These are phyloP conservation scores for Homarus americanus DNA, from an alignment of 1,140 invertebrate species.

Conservation along the genomic window DNA sequence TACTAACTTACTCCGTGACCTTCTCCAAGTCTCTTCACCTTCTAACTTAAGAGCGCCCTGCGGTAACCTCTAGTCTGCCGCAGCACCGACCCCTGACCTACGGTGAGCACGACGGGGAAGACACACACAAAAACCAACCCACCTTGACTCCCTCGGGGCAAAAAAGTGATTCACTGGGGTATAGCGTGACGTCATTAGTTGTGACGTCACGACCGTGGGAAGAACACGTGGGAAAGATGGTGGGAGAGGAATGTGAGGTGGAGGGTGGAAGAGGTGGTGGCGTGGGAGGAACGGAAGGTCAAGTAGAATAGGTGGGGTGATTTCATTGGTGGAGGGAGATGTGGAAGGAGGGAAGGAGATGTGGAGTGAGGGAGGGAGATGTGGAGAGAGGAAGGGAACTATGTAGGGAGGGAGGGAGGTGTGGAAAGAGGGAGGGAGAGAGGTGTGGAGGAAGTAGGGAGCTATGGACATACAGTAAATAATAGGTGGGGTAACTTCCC, in stretches of 20 bases:
- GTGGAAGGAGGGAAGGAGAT: background rate
- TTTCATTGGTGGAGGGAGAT: background rate
- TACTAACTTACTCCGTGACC: too few relatives aligned
- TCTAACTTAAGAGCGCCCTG: too few relatives aligned
- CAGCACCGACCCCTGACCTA: too few relatives aligned
- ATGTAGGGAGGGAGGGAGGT: background rate
- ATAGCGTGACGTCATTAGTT: background rate
- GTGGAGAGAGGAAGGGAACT: background rate
- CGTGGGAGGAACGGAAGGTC: background rate
- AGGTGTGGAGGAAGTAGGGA: background rate
- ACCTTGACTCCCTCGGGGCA: background rate
- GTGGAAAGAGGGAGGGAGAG: background rate
- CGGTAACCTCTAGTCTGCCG: background rate
- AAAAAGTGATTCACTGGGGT: background rate
- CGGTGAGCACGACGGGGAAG: background rate
- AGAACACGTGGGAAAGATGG: background rate
- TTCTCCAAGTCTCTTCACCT: too few relatives aligned
- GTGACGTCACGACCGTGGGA: background rate
- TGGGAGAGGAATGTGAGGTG: background rate
- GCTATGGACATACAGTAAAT: constrained; percentile 18
- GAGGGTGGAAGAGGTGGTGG: background rate
- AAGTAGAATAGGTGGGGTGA: background rate
- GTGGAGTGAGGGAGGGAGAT: background rate
- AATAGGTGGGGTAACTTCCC: too few relatives aligned
- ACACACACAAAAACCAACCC: background rate